These are phyloP conservation scores for Lomographa bimaculata DNA, from an alignment of 2,888 invertebrate genomes.

Conservation along the genomic window DNA sequence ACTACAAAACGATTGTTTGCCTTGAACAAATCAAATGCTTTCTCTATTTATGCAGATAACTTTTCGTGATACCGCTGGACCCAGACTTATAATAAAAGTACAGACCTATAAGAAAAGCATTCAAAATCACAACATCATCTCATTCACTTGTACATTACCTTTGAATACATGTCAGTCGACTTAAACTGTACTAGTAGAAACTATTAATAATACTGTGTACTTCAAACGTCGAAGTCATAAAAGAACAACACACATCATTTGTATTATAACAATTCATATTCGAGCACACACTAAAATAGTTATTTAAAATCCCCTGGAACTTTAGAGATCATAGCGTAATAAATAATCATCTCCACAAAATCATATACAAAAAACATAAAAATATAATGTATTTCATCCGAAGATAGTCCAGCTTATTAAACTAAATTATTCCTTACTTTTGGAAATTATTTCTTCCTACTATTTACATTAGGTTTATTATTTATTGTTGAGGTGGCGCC, in stretches of 20 bases:
- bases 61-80: too few relatives aligned
- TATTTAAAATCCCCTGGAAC: slow-evolving; percentile 5
- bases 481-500: too few relatives aligned
- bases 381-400: slow-evolving; percentile 24
- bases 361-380: slow-evolving; percentile 13
- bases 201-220: slow-evolving; percentile 33
- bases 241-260: slow-evolving; percentile 5
- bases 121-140: too few relatives aligned
- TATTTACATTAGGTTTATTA: slow-evolving; percentile 8
- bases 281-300: slow-evolving; percentile 24
- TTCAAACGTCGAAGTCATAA: slow-evolving; percentile 3
- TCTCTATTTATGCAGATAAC: too few relatives aligned
- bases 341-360: slow-evolving; percentile 17
- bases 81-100: too few relatives aligned
- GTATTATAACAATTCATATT: slow-evolving; percentile 22
- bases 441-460: too few relatives aligned
- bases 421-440: slow-evolving; percentile 26
- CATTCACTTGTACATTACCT: too few relatives aligned
- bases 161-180: slow-evolving; percentile 17
- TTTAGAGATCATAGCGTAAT: slow-evolving; percentile 21
- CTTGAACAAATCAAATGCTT: too few relatives aligned
- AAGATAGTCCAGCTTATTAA: slow-evolving; percentile 29
- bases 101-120: too few relatives aligned
- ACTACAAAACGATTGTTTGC: too few relatives aligned
- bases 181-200: slow-evolving; percentile 12